A percentile compares a stretch with the other conserved stretches of the same genome.
phyloP scores from a whole-genome alignment of 2,888 invertebrate genomes.

The Hyppa rectilinea region DNA sequence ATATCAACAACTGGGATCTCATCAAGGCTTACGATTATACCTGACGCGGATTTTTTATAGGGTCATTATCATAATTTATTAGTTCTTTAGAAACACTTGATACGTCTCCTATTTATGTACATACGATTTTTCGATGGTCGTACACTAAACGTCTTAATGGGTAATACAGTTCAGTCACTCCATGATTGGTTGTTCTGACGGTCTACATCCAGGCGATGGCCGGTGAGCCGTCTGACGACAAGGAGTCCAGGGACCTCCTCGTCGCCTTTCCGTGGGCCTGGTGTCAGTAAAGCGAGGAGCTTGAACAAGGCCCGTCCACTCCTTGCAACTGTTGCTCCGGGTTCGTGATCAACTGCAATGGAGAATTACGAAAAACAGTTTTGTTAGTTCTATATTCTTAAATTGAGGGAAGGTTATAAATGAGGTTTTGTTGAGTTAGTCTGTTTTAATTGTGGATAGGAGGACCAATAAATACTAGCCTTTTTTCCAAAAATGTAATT shows the following conservation, averaged over 20 bases:
- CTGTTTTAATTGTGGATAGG: background rate
- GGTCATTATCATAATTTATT: constrained; percentile 44
- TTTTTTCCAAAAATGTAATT: background rate
- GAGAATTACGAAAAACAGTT: constrained; percentile 25
- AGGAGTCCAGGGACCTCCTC: constrained; percentile 83
- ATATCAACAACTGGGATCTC: constrained; percentile 66
- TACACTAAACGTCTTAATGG: constrained; percentile 57
- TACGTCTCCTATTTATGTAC: constrained; percentile 60
- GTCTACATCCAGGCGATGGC: constrained; percentile 88
- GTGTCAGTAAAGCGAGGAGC: constrained; percentile 89
- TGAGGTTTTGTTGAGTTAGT: background rate
- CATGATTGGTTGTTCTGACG: constrained; percentile 24
- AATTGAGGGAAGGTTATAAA: background rate
- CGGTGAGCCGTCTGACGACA: constrained; percentile 84
- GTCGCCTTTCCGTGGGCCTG: constrained; percentile 76
- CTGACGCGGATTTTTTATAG: constrained; percentile 36
- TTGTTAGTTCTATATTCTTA: constrained; percentile 27
- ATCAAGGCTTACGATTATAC: constrained; percentile 48
- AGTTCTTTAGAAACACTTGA: constrained; percentile 54
- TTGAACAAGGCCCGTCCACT: constrained; percentile 88
- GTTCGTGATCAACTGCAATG: constrained; percentile 81
- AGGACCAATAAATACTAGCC: background rate
- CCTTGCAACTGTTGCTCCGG: constrained; percentile 84
- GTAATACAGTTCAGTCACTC: constrained; percentile 58
- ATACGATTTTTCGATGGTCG: constrained; percentile 56